Percentiles rank a stretch among this genome's conserved stretches.
These are phyloP conservation scores for Cyprinodon tularosa DNA, from an alignment of 2,113 vertebrate species.

Conservation along the genomic window DNA sequence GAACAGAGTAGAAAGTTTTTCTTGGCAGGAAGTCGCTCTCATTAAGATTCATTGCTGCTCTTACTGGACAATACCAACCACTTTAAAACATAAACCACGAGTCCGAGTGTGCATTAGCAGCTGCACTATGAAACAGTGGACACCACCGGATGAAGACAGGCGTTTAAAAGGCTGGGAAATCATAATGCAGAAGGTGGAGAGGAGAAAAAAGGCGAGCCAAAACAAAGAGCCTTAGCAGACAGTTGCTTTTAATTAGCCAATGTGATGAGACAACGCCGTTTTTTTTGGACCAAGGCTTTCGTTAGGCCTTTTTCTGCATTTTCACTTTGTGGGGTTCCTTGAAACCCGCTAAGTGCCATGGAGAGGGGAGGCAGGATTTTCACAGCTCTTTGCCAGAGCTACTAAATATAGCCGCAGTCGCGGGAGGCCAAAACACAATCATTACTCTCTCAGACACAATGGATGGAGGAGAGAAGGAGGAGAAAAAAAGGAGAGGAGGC, in stretches of 20 bases:
- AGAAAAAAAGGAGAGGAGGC: conserved; percentile 6
- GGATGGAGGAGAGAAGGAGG: conserved; percentile 19
- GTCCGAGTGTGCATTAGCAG: conserved; percentile 35
- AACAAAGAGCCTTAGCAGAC: conserved; percentile 11
- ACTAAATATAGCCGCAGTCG: conserved; percentile 74
- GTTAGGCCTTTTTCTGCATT: conserved; percentile 7
- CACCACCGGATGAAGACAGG: conserved; percentile 9
- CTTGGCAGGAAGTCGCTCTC: conserved; percentile 57
- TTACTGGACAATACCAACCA: conserved; percentile 53
- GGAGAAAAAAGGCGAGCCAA: not conserved
- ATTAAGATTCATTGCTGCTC: conserved; percentile 60
- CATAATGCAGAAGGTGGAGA: not conserved
- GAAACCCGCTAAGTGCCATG: conserved; percentile 59
- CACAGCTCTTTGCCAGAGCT: conserved; percentile 60
- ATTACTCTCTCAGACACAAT: conserved; percentile 72
- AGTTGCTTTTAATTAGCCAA: conserved; percentile 37
- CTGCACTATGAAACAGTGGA: conserved; percentile 9
- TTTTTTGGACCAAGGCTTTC: conserved; percentile 25
- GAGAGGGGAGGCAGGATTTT: conserved; percentile 55
- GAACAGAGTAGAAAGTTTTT: conserved; percentile 53
- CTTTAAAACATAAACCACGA: conserved; percentile 49
- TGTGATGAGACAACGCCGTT: conserved; percentile 11
- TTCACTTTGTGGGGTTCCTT: conserved; percentile 55
- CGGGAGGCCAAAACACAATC: conserved; percentile 69
- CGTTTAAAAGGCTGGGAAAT: conserved; percentile 5